Base-by-base conservation (phyloP, 1,140 invertebrate species). In the Chelonus insularis region DNA sequence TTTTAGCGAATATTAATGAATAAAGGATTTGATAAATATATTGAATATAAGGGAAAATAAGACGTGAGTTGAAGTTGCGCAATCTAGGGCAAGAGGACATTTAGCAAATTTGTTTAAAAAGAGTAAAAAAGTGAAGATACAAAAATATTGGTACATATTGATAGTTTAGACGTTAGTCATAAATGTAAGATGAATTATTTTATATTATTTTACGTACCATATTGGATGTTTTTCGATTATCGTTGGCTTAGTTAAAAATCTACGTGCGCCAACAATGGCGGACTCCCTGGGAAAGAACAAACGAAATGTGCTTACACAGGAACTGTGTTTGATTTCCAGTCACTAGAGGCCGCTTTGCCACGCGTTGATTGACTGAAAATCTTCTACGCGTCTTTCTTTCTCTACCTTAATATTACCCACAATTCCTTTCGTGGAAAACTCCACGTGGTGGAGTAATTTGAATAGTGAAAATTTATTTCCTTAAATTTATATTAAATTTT, bases 241-340 rank as follows among this genome's bases (percentile, higher is more conserved):
- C 77, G 70, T 84, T 83, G 82, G 82, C 80, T 82, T 82, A 82
- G 81, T 83, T 80, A 81, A 83, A 86, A 86, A 86, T 85, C 81
- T 89, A 87, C 84, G 89, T 89, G 88, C 88, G 88, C 87, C 88
- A 88, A 86, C 86, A 86, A 89, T 89, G 89, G 89, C 89, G 88
- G 88, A 89, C 87, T 87, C 88, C 86, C 88, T 79, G 63, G 68
- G 75, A 80, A 80, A 81, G 78, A 78, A 73, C 70, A 65, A 68
- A 69, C 60, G 60, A 69, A 68, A 52, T 29, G 57, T 59, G 56
- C 54, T 41, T n/a, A 43, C 58, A 32, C 37, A 41, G 25, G 14
- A 37, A 43, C 43, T 57, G 60, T 57, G 60, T 14, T 2, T 39
- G 29, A 12, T 6, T 37, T 14, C 11, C 36, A n/a, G n/a, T n/a